Conservation (phyloP, 2,888 invertebrate species). For the Macrosoma leucophasiata region DNA sequence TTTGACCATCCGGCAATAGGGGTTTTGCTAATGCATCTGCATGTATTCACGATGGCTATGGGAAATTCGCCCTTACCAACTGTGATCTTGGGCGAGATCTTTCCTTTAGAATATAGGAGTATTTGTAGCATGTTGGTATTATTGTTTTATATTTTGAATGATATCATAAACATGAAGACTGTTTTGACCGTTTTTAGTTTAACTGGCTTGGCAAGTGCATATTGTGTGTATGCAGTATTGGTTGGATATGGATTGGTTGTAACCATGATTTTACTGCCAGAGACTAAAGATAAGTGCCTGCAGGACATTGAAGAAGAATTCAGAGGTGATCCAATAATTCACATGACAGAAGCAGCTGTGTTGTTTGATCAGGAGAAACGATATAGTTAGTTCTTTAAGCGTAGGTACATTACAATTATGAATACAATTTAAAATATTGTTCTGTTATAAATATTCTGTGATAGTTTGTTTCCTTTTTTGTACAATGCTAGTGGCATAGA, state of each 20-base stretch:
- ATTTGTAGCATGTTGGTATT: constrained; percentile 65
- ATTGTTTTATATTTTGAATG: constrained; percentile 42
- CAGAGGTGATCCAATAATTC: constrained; percentile 36
- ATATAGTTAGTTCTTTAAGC: too few relatives aligned
- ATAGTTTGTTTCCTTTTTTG: too few relatives aligned
- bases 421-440: too few relatives aligned
- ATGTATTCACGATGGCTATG: constrained; percentile 71
- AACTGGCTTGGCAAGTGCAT: constrained; percentile 45
- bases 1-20: constrained; percentile 43
- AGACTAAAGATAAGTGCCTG: constrained; percentile 56
- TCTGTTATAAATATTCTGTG: too few relatives aligned
- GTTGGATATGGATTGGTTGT: constrained; percentile 43
- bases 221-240: constrained; percentile 38
- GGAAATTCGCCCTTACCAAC: constrained; percentile 80
- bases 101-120: constrained; percentile 75
- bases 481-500: too few relatives aligned
- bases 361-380: not conserved
- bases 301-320: constrained; percentile 62
- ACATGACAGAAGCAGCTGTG: not conserved
- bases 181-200: constrained; percentile 39
- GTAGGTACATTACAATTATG: too few relatives aligned
- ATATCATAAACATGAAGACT: constrained; percentile 52
- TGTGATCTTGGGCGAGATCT: constrained; percentile 81
- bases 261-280: constrained; percentile 45
- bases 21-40: constrained; percentile 40